Evolutionary conservation across 2,888 invertebrate species (phyloP), one percentile per base, ranked within the genome.

Genomic region (Encarsia formosa): DNA sequence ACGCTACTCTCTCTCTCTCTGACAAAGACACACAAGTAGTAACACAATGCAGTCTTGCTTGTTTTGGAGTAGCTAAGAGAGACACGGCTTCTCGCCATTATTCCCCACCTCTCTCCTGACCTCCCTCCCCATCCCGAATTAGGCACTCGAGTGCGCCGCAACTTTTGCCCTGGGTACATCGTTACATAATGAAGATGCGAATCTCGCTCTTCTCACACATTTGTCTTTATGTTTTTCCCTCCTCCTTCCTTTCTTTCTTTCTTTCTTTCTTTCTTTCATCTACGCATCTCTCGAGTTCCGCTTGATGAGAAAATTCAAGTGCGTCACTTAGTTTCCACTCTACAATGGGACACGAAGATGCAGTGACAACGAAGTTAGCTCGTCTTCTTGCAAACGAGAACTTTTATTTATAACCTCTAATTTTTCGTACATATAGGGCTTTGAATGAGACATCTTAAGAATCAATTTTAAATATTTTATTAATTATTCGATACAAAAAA

Each of bases 101-200:
- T 22, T 4, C 32, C 19, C 20, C 20, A 16, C n/a, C 34, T 23
- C 31, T 43, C 24, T 11, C 38, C 34, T 34, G n/a, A n/a, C n/a
- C n/a, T n/a, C 29, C 26, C 40, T 39, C 23, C 42, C 20, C 38
- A 23, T 58, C 58, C 57, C 61, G 61, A 64, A 65, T 65, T 65
- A 64, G 61, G 60, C 61, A 62, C 64, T 63, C 64, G 55, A 58
- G 60, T 39, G 34, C 56, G 59, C 59, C 39, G 51, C 58, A 50
- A 52, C 19, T 56, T 54, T 63, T 63, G 65, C 66, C 66, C 62
- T 57, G n/a, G 61, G 66, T 65, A 65, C 63, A 64, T 68, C 64
- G 65, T 69, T 69, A 65, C 63, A 63, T 61, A 60, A 59, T 60
- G 61, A 59, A 63, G 59, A 61, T 61, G 58, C 48, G 60, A 54